Conservation (phyloP, 2,888 invertebrate genomes). For the Xanthorhoe spadicearia region DNA sequence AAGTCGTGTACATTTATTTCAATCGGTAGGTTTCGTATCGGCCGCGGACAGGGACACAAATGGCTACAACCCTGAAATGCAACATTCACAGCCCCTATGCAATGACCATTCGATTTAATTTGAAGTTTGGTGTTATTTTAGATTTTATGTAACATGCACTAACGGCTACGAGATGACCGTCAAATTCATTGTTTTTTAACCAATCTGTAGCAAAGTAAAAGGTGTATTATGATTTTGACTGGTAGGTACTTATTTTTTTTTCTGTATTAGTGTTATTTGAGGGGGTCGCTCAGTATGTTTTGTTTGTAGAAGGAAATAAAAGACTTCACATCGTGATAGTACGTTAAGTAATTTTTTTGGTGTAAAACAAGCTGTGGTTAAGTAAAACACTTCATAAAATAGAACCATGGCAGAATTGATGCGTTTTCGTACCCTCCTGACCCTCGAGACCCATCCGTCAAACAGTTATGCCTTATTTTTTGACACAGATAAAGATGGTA, state of each 20-base stretch:
- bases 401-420: constrained; percentile 17
- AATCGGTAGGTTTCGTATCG: constrained; percentile 21
- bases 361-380: neutral
- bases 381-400: constrained; percentile 9
- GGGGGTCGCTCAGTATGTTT: too few species aligned
- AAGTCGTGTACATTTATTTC: constrained; percentile 23
- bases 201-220: too few species aligned
- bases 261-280: too few species aligned
- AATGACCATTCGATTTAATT: neutral
- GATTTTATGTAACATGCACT: too few species aligned
- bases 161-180: too few species aligned
- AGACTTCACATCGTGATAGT: too few species aligned
- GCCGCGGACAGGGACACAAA: constrained; percentile 28
- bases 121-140: neutral
- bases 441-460: constrained; percentile 26
- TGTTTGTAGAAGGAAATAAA: too few species aligned
- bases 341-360: too few species aligned
- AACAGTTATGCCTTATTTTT: constrained; percentile 12
- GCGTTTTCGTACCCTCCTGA: constrained; percentile 13
- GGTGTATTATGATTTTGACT: too few species aligned
- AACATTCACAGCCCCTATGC: constrained; percentile 23
- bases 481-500: constrained; percentile 25
- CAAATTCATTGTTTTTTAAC: too few species aligned
- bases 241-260: too few species aligned
- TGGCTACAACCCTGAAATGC: constrained; percentile 9